Evolutionary conservation across 2,888 invertebrate species (phyloP), one percentile per base, ranked within the genome.

Genomic region (Lochmaea capreae): DNA sequence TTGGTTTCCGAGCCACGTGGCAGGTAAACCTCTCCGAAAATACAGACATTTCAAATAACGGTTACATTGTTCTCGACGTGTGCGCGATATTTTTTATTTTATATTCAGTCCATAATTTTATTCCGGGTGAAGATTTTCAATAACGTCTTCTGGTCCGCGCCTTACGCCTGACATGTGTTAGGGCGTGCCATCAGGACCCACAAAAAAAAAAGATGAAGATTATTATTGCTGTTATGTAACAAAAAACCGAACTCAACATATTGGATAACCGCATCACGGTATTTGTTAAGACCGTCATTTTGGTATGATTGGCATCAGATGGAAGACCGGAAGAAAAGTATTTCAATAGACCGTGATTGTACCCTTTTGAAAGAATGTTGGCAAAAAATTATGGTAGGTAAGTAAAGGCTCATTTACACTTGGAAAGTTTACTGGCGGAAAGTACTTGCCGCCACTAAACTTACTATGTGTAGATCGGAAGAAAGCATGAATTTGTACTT

Each of bases 141-240:
- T 63, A 67, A 52, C 14, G 46, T 66, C 46, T 52, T 26, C 49
- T 54, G 54, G 54, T 49, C 6, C n/a, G 46, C 52, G 54, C 12
- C 52, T 63, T 42, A 43, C 67, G 67, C 33, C 67, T 52, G 57
- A 67, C 67, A 67, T 67, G 67, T 67, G 67, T 52, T 22, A 9
- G 57, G 67, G 67, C 67, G 67, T 49, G 39, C 58, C 54, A 39
- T 16, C n/a, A 39, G 54, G 33, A 67, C 42, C 62, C 42, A 62
- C 10, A 18, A n/a, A 58, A 58, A n/a, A 58, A 58, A 58, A 58
- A 4, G 10, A 22, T 22, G 59, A 63, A 57, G 54, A 16, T 42
- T 26, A 52, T 67, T 54, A 67, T 66, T 67, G 57, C 39, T 58
- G 43, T 67, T 67, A 67, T 67, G 67, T 54, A 54, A 52, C 67